Percentiles rank a stretch among this genome's conserved stretches.
These are phyloP conservation scores for Anthonomus grandis DNA, from an alignment of 1,140 invertebrate genomes.

Conservation along the genomic window DNA sequence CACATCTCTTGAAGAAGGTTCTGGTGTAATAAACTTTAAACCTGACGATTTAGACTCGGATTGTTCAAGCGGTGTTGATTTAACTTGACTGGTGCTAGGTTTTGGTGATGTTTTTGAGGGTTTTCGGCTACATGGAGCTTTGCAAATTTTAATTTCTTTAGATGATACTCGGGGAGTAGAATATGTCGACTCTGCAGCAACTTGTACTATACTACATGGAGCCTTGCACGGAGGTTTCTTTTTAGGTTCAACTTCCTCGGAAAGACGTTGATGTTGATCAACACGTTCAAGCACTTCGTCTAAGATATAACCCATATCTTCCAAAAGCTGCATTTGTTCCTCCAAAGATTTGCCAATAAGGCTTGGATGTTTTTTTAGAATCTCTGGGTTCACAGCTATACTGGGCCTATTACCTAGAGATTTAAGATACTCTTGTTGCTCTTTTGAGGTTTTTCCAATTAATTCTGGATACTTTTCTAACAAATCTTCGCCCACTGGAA, in stretches of 20 bases:
- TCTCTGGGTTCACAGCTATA: background rate
- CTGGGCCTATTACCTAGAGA: too few relatives aligned
- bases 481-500: background rate
- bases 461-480: too few relatives aligned
- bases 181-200: constrained; percentile 1
- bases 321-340: constrained; percentile 1
- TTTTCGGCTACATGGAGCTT: constrained; percentile 1
- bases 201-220: background rate
- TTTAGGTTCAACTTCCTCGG: background rate
- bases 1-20: constrained; percentile 2
- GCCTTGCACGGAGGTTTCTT: background rate
- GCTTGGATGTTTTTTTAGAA: constrained; percentile 3
- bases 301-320: background rate
- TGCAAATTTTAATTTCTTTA: constrained; percentile 4
- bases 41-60: background rate
- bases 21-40: background rate
- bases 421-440: too few relatives aligned
- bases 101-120: background rate
- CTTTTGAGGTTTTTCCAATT: background rate
- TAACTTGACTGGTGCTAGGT: background rate
- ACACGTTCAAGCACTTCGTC: background rate
- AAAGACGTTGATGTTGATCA: background rate
- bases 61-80: too few relatives aligned
- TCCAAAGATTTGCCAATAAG: background rate
- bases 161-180: constrained; percentile 7